Conservation (phyloP, 2,113 vertebrate genomes). For the Leiothrix lutea region DNA sequence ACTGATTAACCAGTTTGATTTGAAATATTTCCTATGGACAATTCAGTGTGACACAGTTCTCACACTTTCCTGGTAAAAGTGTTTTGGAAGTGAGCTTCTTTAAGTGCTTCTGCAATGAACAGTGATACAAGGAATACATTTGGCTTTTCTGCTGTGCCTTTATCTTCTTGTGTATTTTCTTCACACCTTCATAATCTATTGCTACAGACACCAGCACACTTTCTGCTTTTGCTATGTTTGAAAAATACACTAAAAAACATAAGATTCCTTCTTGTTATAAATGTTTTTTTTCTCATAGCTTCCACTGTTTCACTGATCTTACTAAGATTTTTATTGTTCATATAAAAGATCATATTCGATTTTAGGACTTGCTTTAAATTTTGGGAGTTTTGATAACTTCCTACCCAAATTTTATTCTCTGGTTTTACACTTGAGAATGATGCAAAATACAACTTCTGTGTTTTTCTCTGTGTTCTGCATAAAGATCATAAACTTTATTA, state of each 20-base stretch:
- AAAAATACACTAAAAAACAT: not conserved
- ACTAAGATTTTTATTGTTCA: not conserved
- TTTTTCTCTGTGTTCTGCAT: not conserved
- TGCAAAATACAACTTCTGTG: not conserved
- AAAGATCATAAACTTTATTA: not conserved
- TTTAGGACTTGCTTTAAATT: not conserved
- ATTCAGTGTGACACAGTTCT: not conserved
- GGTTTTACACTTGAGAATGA: not conserved
- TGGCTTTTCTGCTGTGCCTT: not conserved
- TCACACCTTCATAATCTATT: not conserved
- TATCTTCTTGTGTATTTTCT: not conserved
- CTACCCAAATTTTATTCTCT: not conserved
- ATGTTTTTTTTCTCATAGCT: not conserved
- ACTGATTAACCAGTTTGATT: not conserved
- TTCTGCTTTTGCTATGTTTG: not conserved
- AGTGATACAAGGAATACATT: not conserved
- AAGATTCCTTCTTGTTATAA: not conserved
- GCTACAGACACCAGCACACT: not conserved
- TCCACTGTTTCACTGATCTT: not conserved
- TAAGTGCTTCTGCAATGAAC: not conserved
- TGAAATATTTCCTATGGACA: not conserved
- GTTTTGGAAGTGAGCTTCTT: not conserved
- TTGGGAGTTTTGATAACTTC: not conserved
- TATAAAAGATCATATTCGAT: not conserved
- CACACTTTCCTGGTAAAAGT: accelerated